These are phyloP conservation scores for Heliconius hermathena DNA, from an alignment of 1,140 invertebrate genomes.

Conservation along the genomic window DNA sequence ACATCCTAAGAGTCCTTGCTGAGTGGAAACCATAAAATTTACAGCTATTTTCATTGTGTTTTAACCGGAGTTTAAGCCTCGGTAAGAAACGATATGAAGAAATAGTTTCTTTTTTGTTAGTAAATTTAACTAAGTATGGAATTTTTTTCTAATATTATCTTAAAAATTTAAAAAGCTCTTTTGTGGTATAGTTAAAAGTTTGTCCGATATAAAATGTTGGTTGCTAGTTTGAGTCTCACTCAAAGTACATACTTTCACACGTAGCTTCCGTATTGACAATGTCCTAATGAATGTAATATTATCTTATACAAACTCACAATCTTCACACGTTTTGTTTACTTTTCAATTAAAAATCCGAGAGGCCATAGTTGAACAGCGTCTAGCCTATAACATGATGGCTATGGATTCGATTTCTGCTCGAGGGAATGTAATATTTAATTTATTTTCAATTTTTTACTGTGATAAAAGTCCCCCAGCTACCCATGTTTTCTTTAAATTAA, in stretches of 20 bases:
- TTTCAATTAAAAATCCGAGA: not conserved
- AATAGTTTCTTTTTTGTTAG: not conserved
- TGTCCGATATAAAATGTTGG: not conserved
- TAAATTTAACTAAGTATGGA: not conserved
- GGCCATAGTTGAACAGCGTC: no score
- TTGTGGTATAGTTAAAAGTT: not conserved
- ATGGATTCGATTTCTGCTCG: no score
- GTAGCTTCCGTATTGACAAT: conserved; percentile 1
- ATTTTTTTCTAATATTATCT: not conserved
- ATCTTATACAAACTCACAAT: not conserved
- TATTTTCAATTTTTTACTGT: no score
- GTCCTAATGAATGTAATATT: not conserved
- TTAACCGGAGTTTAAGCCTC: not conserved
- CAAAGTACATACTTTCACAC: not conserved
- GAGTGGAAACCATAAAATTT: conserved; percentile 6
- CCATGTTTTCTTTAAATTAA: no score
- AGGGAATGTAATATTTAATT: no score
- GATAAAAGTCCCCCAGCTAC: no score
- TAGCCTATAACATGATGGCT: no score
- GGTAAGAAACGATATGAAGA: not conserved
- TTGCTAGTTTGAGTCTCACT: no score
- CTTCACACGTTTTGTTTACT: not conserved
- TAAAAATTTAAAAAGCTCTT: not conserved
- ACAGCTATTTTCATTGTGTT: conserved; percentile 2
- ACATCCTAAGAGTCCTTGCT: not conserved